These are phyloP conservation scores for Tinea pellionella DNA, from an alignment of 2,888 invertebrate species.

Conservation along the genomic window DNA sequence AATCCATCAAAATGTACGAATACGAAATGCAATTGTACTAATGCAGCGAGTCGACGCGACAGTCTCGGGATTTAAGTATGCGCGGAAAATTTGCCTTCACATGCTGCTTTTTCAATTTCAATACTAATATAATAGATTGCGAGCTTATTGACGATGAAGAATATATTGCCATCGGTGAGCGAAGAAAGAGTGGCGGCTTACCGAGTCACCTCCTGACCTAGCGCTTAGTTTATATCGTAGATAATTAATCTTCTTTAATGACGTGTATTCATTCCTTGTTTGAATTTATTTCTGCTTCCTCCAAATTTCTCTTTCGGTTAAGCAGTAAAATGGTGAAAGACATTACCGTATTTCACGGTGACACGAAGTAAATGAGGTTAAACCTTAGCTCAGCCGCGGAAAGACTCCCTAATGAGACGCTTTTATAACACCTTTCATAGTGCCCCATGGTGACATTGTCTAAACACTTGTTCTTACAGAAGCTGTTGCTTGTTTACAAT, in stretches of 20 bases:
- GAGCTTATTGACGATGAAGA: background rate
- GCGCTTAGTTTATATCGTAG: background rate
- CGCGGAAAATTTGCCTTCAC: constrained; percentile 14
- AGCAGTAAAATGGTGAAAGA: constrained; percentile 24
- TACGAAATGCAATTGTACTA: constrained; percentile 18
- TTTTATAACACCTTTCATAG: constrained; percentile 21
- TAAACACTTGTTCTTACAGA: background rate
- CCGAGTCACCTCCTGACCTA: background rate
- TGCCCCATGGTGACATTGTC: background rate
- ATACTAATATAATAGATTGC: constrained; percentile 14
- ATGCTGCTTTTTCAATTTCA: constrained; percentile 14
- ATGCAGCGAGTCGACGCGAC: constrained; percentile 16
- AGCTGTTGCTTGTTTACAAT: background rate
- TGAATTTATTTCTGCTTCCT: constrained; percentile 30
- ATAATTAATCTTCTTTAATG: constrained; percentile 31
- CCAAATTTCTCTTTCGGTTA: constrained; percentile 16
- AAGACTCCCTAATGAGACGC: constrained; percentile 23
- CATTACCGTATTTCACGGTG: constrained; percentile 35
- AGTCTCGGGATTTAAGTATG: constrained; percentile 11
- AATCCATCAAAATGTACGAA: constrained; percentile 8
- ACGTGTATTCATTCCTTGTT: constrained; percentile 25
- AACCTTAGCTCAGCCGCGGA: constrained; percentile 22
- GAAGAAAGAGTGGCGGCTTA: background rate
- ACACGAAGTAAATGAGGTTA: constrained; percentile 29
- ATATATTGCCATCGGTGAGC: constrained; percentile 10